Conservation (phyloP, 2,888 invertebrate species). For the Thysanoteuthis rhombus region DNA sequence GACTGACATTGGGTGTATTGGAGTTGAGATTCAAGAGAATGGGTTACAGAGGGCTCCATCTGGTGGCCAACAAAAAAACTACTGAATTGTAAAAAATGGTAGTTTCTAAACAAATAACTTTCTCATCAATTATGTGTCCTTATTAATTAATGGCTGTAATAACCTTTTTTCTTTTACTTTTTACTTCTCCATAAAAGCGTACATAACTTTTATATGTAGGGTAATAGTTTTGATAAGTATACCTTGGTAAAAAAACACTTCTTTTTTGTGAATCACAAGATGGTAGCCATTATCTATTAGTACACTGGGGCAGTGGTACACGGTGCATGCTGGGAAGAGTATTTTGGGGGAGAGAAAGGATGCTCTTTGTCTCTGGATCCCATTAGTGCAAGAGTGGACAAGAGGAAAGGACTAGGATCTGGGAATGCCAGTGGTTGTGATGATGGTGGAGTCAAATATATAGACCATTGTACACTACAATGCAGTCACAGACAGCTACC, state of each 20-base stretch:
- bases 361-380: neutral
- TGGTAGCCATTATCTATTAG: neutral
- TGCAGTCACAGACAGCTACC: neutral
- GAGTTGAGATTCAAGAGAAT: neutral
- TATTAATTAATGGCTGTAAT: neutral
- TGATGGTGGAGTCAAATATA: neutral
- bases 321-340: neutral
- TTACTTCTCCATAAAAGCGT: neutral
- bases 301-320: neutral
- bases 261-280: neutral
- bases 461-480: neutral
- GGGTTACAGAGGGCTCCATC: neutral
- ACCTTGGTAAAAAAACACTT: too few relatives aligned
- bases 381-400: neutral
- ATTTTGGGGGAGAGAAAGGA: neutral
- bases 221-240: neutral
- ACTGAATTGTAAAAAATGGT: too few relatives aligned
- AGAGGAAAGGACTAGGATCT: neutral
- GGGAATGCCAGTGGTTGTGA: neutral
- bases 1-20: neutral
- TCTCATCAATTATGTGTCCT: neutral
- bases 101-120: neutral
- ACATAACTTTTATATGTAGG: neutral
- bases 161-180: neutral
- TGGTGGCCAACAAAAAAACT: neutral